phyloP scores from a whole-genome alignment of 1,140 invertebrate genomes.

The Euura lappo region DNA sequence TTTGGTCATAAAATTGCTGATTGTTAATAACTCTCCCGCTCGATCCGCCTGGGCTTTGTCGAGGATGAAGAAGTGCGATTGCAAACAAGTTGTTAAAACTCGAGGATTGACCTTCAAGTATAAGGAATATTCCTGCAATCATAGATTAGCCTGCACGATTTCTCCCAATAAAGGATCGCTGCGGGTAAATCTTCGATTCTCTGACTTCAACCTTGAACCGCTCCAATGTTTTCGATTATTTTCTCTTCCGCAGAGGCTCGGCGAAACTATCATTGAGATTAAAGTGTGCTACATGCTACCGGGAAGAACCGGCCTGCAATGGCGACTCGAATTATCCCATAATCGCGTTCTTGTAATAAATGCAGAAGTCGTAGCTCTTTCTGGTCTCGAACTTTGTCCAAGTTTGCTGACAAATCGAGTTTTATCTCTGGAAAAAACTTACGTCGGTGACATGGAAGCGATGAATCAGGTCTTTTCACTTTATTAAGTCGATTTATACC shows the following conservation, averaged over 20 bases:
- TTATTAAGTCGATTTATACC: not conserved
- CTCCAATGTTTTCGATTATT: slow-evolving; percentile 8
- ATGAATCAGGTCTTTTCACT: slow-evolving; percentile 28
- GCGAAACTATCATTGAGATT: slow-evolving; percentile 22
- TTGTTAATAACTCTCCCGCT: slow-evolving; percentile 33
- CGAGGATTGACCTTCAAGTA: slow-evolving; percentile 22
- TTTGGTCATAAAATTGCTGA: slow-evolving; percentile 35
- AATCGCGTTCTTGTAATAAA: slow-evolving; percentile 40
- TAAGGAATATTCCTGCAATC: slow-evolving; percentile 31
- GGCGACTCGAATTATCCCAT: slow-evolving; percentile 40
- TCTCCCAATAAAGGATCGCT: slow-evolving; percentile 33
- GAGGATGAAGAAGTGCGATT: slow-evolving; percentile 35
- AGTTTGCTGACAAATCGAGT: slow-evolving; percentile 23
- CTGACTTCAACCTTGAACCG: slow-evolving; percentile 8
- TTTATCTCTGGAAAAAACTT: slow-evolving; percentile 36
- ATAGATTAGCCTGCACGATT: slow-evolving; percentile 31
- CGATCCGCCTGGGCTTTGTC: slow-evolving; percentile 31
- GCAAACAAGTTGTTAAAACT: slow-evolving; percentile 28
- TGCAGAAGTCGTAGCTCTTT: slow-evolving; percentile 27
- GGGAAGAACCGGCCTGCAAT: slow-evolving; percentile 27
- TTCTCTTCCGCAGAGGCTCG: slow-evolving; percentile 14
- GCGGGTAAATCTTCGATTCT: slow-evolving; percentile 25
- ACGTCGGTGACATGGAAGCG: slow-evolving; percentile 34
- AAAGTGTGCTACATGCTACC: slow-evolving; percentile 18
- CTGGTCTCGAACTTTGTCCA: slow-evolving; percentile 20